Percentiles rank a stretch among this genome's conserved stretches.
Conservation (phyloP, 2,113 vertebrate genomes). For the Phalacrocorax carbo region DNA sequence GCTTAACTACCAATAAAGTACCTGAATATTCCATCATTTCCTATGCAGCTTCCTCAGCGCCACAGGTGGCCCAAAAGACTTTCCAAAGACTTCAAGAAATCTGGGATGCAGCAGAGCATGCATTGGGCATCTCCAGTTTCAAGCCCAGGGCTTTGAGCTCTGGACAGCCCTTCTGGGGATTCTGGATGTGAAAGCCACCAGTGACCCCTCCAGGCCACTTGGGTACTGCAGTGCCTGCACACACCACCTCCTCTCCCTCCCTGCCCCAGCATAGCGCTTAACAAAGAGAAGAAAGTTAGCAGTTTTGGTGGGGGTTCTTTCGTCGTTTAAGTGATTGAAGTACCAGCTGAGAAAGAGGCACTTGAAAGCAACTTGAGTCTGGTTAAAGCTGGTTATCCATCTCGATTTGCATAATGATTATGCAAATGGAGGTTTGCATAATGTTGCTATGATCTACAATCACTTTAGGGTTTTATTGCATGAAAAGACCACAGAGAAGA, state of each 20-base stretch:
- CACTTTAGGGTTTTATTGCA: neutral
- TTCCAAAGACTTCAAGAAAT: neutral
- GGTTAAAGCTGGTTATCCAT: slow-evolving; percentile 60
- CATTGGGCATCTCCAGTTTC: neutral
- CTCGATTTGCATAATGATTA: slow-evolving; percentile 62
- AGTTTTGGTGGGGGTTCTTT: neutral
- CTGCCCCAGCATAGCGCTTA: neutral
- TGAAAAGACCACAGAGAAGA: neutral
- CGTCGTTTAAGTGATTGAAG: neutral
- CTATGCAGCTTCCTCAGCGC: neutral
- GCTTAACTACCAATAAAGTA: neutral
- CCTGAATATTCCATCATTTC: neutral
- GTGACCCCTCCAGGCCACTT: neutral
- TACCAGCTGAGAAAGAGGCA: neutral
- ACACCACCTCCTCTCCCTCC: neutral
- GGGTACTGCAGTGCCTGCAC: neutral
- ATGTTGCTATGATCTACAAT: neutral
- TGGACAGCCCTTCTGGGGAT: neutral
- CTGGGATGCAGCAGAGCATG: neutral
- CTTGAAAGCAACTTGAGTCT: slow-evolving; percentile 40
- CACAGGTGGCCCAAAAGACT: too few relatives aligned
- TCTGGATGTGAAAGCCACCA: neutral
- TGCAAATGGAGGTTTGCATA: neutral
- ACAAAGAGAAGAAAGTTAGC: neutral
- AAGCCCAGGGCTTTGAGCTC: neutral